phyloP scores from a whole-genome alignment of 2,888 invertebrate genomes.

The Caenorhabditis wallacei region DNA sequence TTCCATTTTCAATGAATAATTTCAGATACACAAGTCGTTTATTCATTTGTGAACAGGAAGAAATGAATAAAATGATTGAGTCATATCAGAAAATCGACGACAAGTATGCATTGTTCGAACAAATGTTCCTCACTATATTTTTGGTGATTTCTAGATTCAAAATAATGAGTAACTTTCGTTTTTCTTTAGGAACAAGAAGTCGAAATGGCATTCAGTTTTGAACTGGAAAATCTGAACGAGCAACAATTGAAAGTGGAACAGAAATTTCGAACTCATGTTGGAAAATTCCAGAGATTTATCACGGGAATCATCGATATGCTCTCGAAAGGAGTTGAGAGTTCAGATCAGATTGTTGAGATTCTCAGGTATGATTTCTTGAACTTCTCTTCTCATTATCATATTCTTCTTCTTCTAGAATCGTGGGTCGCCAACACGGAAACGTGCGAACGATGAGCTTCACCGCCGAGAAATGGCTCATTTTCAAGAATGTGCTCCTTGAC shows the following conservation, averaged over 20 bases:
- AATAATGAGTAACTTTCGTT: constrained; percentile 9
- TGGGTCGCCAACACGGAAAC: constrained; percentile 80
- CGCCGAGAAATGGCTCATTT: constrained; percentile 81
- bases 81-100: constrained; percentile 78
- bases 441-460: constrained; percentile 80
- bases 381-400: neutral
- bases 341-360: constrained; percentile 71
- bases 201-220: constrained; percentile 79
- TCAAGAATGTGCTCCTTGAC: constrained; percentile 77
- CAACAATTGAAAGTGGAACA: constrained; percentile 73
- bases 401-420: constrained; percentile 69
- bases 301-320: constrained; percentile 79
- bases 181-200: constrained; percentile 76
- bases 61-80: constrained; percentile 75
- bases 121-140: constrained; percentile 79
- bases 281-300: constrained; percentile 80
- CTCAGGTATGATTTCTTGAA: constrained; percentile 54
- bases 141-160: constrained; percentile 60
- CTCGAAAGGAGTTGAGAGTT: constrained; percentile 72
- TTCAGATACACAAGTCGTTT: constrained; percentile 75
- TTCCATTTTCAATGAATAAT: constrained; percentile 9
- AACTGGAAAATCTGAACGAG: constrained; percentile 76
- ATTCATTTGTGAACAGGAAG: constrained; percentile 78
- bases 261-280: constrained; percentile 78
- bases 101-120: constrained; percentile 79